Percentiles rank a stretch among this genome's conserved stretches.
These are phyloP conservation scores for Dynastes maya DNA, from an alignment of 2,888 invertebrate genomes.

Conservation along the genomic window DNA sequence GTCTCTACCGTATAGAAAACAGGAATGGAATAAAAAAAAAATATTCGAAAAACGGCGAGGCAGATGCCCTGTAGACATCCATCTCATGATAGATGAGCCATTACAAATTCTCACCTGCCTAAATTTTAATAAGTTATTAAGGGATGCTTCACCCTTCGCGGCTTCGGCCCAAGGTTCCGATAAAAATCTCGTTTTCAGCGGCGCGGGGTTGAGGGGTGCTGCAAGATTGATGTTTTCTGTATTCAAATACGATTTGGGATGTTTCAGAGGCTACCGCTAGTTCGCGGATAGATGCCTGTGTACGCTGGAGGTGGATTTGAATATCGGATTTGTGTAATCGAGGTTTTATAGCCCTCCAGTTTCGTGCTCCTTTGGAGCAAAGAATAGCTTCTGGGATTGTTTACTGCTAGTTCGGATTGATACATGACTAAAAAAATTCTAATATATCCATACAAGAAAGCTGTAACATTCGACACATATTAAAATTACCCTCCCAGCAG, in stretches of 20 bases:
- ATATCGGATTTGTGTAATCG: slow-evolving; percentile 28
- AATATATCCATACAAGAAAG: too few species aligned
- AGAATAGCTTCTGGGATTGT: neutral
- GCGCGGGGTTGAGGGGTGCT: neutral
- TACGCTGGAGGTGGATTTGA: neutral
- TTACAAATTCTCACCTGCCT: slow-evolving; percentile 54
- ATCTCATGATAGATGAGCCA: slow-evolving; percentile 54
- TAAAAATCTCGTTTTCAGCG: slow-evolving; percentile 44
- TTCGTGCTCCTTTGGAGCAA: neutral
- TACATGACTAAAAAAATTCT: too few species aligned
- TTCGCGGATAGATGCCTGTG: neutral
- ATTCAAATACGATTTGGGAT: slow-evolving; percentile 46
- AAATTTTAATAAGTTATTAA: slow-evolving; percentile 53
- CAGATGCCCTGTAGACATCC: slow-evolving; percentile 27
- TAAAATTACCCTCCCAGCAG: too few species aligned
- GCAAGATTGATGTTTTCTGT: slow-evolving; percentile 53
- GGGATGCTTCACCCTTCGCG: slow-evolving; percentile 35
- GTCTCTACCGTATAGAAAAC: too few species aligned
- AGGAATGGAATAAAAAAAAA: neutral
- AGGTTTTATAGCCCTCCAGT: slow-evolving; percentile 1
- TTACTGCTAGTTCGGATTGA: neutral
- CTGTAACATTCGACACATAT: too few species aligned
- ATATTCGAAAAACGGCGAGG: neutral
- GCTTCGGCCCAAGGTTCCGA: slow-evolving; percentile 49
- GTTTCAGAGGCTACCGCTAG: neutral